Evolutionary conservation across 2,113 vertebrate genomes (phyloP), one percentile per base, ranked within the genome.

Genomic region (Alectura lathami): DNA sequence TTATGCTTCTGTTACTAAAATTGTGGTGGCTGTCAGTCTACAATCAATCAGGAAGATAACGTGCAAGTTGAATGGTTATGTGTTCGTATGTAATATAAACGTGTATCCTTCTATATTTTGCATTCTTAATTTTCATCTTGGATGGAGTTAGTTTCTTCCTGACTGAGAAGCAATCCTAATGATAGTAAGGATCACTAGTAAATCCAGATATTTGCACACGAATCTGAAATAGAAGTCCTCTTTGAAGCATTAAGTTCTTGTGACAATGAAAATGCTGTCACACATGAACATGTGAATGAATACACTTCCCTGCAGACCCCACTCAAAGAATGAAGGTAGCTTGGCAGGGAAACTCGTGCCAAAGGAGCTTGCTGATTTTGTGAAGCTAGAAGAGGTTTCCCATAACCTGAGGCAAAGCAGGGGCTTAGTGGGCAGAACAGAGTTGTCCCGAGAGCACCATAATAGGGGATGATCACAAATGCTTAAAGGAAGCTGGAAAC

Each of bases 391-490:
- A 16, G 22, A n/a, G 20, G 21, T 54, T 86, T 86, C 11, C 27
- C 42, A 3, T 62, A 77, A 38, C 4, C 4, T 77, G 38, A 45
- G 17, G 23, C 16, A 34, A 64, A 45, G 10, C 30, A 21, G 63
- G 17, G 11, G 8, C 15, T 89, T 26, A 22, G 1, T 17, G 15
- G 29, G 8, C 56, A 53, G 12, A 70, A 47, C 8, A 43, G 34
- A 48, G 23, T 5, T 59, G 38, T 59, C 43, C 10, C 9, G n/a
- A 15, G 8, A 17, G 64, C 14, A 51, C 12, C 20, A 69, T 51
- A 26, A 23, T 29, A 30, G 3, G 6, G 3, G 3, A 4, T 8
- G 60, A 51, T 13, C 0, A 1, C 16, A 54, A 26, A 48, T 43
- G 18, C 3, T 1, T 48, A 22, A 66, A 48, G 15, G 7, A 66